Conservation (phyloP, 1,140 invertebrate species). For the Whitmania pigra region DNA sequence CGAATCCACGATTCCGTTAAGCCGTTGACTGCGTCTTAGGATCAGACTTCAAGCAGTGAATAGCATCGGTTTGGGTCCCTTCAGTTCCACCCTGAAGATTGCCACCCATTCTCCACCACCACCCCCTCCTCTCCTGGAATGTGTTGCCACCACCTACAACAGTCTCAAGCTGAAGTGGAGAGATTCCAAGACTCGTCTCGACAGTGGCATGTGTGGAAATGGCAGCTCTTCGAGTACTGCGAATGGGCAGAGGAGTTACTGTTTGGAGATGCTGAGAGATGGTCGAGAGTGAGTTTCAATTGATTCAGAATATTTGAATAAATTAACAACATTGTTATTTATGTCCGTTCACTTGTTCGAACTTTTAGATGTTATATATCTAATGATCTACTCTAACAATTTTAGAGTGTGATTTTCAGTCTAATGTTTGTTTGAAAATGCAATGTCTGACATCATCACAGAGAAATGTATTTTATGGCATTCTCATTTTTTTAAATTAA, state of each 20-base stretch:
- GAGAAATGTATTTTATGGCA: neutral
- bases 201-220: slow-evolving; percentile 30
- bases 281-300: slow-evolving; percentile 32
- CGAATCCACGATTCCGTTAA: neutral
- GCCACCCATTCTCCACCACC: slow-evolving; percentile 63
- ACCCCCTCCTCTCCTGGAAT: slow-evolving; percentile 58
- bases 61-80: slow-evolving; percentile 63
- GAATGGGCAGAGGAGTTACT: slow-evolving; percentile 57
- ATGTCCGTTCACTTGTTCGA: neutral
- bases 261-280: slow-evolving; percentile 50
- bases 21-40: slow-evolving; percentile 40
- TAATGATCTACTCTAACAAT: neutral
- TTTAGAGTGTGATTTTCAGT: too few relatives aligned
- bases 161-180: slow-evolving; percentile 73
- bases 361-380: neutral
- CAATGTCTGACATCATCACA: neutral
- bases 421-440: too few relatives aligned
- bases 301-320: neutral
- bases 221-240: neutral
- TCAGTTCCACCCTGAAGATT: slow-evolving; percentile 56
- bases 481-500: too few relatives aligned
- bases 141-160: slow-evolving; percentile 58
- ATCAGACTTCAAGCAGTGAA: slow-evolving; percentile 68
- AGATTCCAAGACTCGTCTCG: slow-evolving; percentile 51
- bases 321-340: neutral